Base-by-base conservation (phyloP, 1,140 invertebrate species). In the Solenopsis fugax region DNA sequence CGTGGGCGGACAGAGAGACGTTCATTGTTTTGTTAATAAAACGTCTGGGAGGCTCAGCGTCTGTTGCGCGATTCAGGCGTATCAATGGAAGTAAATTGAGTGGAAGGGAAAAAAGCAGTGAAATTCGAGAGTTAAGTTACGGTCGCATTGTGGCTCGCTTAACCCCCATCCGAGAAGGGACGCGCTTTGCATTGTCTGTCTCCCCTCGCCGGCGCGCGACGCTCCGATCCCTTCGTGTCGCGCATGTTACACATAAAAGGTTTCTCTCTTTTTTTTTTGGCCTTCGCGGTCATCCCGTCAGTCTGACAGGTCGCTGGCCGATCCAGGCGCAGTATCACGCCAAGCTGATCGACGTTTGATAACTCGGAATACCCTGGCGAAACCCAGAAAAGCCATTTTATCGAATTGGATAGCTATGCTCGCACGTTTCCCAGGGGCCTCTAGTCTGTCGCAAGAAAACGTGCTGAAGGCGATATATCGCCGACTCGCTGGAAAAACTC, bases 101-200 rank as follows among this genome's bases (percentile, higher is more conserved):
- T 82, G 54, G 24, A 82, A 75, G 69, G 80, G 50, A 60, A 84
- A 84, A 84, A 73, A 82, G 80, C 69, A 84, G 69, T 75, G 80
- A 84, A 84, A 84, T 84, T 84, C 54, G 80, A 84, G 80, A 84
- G 80, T 75, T 84, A 84, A 84, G 80, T 84, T 73, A 84, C 71
- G 37, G 76, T 86, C 82, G 65, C 84, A 85, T 71, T 52, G 81
- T 82, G 81, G 81, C 71, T 73, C 80, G 80, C 69, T 84, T 84
- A 84, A 84, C 80, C 54, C 69, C 80, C 69, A 56, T 73, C 58
- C 54, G 80, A 24, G 88, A 65, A 87, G 80, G 88, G 86, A 89
- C 62, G 62, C 71, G 88, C 56, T 89, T 89, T 87, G 88, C 80
- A 88, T 75, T 80, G 84, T 77, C 76, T 89, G 88, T 77, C 88